Evolutionary conservation across 2,113 vertebrate genomes (phyloP), one percentile per base, ranked within the genome.

Genomic region (Oryctolagus cuniculus): DNA sequence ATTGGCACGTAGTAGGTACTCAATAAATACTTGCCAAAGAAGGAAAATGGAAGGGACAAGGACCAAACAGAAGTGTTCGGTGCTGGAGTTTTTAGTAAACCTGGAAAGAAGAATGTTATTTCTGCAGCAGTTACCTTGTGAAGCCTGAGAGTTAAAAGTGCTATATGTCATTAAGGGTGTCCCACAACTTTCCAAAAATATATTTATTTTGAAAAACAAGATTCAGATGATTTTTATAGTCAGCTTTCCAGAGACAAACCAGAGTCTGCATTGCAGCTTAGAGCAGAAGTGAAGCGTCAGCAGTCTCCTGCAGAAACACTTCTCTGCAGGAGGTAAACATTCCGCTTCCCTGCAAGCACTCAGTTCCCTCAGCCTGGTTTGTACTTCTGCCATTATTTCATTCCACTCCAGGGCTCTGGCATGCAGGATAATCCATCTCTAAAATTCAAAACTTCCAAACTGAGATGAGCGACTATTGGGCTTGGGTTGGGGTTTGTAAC

Each of bases 401-500:
- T 88, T 93, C 78, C 36, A 34, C 83, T 85, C 85, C 66, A 67
- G 82, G 67, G 78, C 27, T 94, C 92, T 92, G 91, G 81, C 64
- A 89, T 36, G n/a, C 63, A 72, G 90, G 22, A 85, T 63, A 88
- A 85, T 94, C 38, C 31, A 31, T 70, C 66, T 38, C 87, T 89
- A 98, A 98, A 98, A 99, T 92, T 99, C 99, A 96, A 99, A 99
- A 97, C 98, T 99, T 88, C 99, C 99, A 97, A 99, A 99, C 38
- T 99, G 98, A 0, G 99, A 99, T 0, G 99, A 98, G 90, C 99
- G 98, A 22, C 98, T 99, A 78, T 98, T 99, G 0, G 99, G 98
- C 96, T 99, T 99, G 74, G 99, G 99, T 97, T 99, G 99, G 1
- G 99, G 99, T 88, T 99, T 99, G 98, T 99, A 99, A 61, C 99